Conservation (phyloP, 2,888 invertebrate species). For the Drosophila atripex region DNA sequence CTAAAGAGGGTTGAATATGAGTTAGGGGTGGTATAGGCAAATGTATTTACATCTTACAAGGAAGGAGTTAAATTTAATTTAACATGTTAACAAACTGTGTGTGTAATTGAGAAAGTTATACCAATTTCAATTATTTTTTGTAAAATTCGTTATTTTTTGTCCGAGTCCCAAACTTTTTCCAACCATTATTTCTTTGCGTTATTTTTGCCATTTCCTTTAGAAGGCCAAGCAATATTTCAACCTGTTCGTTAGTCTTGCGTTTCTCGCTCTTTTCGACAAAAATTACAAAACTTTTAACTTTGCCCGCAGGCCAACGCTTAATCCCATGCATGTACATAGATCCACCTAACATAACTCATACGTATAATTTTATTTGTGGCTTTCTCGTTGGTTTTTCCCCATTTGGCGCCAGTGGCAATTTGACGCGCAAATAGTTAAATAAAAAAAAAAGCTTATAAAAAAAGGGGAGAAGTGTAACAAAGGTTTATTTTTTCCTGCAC, state of each 20-base stretch:
- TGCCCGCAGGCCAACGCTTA: conserved; percentile 3
- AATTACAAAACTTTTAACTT: conserved; percentile 1
- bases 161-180: not conserved
- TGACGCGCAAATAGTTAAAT: conserved; percentile 59
- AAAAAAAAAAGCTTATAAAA: conserved; percentile 19
- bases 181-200: not conserved
- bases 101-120: not conserved
- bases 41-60: not conserved
- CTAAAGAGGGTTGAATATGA: conserved; percentile 12
- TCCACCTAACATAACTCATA: conserved; percentile 46
- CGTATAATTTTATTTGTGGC: conserved; percentile 34
- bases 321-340: conserved; percentile 40
- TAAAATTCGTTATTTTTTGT: not conserved
- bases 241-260: conserved; percentile 11
- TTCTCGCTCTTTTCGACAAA: conserved; percentile 3
- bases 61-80: too few species aligned
- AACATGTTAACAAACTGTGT: too few species aligned
- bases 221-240: conserved; percentile 14
- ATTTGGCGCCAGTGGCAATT: conserved; percentile 46
- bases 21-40: conserved; percentile 13
- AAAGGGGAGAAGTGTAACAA: conserved; percentile 19
- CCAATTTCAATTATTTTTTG: not conserved
- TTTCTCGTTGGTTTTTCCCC: conserved; percentile 20
- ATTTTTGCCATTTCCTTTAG: not conserved
- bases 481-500: conserved; percentile 39